Percentiles rank a stretch among this genome's conserved stretches.
Conservation (phyloP, 2,797 vertebrate genomes). For the Danio albolineatus region DNA sequence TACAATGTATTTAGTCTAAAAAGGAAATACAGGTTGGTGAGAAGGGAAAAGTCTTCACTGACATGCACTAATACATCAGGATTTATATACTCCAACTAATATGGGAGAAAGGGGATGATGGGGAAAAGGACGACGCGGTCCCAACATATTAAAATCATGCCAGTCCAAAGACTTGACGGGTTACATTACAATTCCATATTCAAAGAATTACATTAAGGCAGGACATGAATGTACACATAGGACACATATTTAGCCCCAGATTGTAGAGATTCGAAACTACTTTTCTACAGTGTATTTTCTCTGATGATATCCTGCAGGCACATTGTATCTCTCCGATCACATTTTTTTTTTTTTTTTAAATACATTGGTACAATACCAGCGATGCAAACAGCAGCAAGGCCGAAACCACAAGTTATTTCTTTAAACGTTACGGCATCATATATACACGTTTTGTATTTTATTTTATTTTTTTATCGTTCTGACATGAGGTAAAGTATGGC, state of each 20-base stretch:
- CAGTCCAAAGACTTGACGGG: constrained; percentile 56
- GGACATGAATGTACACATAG: constrained; percentile 63
- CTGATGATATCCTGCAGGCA: constrained; percentile 79
- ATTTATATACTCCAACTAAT: constrained; percentile 50
- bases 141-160: constrained; percentile 63
- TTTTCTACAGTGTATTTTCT: constrained; percentile 68
- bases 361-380: constrained; percentile 76
- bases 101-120: neutral
- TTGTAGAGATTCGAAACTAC: constrained; percentile 59
- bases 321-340: constrained; percentile 71
- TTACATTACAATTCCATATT: constrained; percentile 60
- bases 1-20: constrained; percentile 33
- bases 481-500: constrained; percentile 97
- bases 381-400: constrained; percentile 89
- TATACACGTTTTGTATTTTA: constrained; percentile 63
- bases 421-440: constrained; percentile 76
- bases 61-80: constrained; percentile 60
- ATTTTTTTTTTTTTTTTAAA: constrained; percentile 66
- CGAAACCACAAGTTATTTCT: constrained; percentile 80
- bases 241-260: constrained; percentile 62
- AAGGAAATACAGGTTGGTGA: neutral
- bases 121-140: constrained; percentile 20
- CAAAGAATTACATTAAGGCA: constrained; percentile 65
- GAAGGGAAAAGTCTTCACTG: constrained; percentile 24
- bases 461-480: constrained; percentile 72